Evolutionary conservation across 2,797 vertebrate species (phyloP).

Genomic region (Spinus olivaceus): DNA sequence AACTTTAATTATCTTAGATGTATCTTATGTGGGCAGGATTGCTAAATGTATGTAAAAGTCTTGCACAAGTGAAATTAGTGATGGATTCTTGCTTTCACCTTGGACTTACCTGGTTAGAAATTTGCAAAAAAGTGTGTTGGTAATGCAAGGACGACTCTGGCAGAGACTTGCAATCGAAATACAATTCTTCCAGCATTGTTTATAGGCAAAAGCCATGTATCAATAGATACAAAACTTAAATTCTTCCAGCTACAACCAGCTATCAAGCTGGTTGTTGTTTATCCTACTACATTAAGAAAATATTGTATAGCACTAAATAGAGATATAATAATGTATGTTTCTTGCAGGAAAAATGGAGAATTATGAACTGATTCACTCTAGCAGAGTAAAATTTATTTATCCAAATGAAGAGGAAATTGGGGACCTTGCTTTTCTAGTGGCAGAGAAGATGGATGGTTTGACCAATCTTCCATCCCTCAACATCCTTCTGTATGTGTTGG

Average conservation of each 20-base stretch:
- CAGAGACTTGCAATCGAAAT: background rate
- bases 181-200: background rate
- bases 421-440: constrained; percentile 92
- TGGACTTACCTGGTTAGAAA: background rate
- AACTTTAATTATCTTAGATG: background rate
- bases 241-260: background rate
- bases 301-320: background rate
- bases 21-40: background rate
- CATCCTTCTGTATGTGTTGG: constrained; percentile 91
- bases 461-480: constrained; percentile 79
- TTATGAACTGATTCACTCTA: constrained; percentile 97
- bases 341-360: constrained; percentile 94
- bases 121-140: background rate
- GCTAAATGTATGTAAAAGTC: background rate
- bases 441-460: constrained; percentile 83
- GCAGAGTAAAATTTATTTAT: constrained; percentile 95
- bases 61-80: background rate
- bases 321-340: background rate
- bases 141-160: background rate
- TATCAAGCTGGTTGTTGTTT: background rate
- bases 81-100: background rate
- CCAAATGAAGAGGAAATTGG: constrained; percentile 97
- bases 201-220: background rate
- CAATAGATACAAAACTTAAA: background rate
- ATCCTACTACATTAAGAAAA: background rate